These are phyloP conservation scores for Drosophila chauvacae DNA, from an alignment of 1,140 invertebrate genomes.

Conservation along the genomic window DNA sequence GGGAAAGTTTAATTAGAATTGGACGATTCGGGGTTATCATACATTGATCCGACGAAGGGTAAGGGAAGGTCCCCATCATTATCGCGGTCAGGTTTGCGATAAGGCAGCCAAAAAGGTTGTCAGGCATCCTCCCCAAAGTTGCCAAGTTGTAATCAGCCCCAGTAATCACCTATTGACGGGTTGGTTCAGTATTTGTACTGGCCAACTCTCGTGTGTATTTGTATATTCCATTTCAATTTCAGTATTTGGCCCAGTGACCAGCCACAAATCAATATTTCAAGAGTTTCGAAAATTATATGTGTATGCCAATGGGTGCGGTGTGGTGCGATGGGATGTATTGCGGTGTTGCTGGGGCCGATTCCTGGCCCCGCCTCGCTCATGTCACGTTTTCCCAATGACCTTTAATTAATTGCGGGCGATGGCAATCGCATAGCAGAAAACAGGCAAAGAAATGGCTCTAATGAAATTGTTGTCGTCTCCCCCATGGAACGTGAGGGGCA, in stretches of 20 bases:
- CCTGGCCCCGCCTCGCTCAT: conserved; percentile 15
- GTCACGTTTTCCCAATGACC: conserved; percentile 45
- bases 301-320: conserved; percentile 17
- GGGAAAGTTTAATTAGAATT: background rate
- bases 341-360: conserved; percentile 17
- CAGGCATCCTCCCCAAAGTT: conserved; percentile 27
- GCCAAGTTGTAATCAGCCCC: conserved; percentile 22
- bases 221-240: conserved; percentile 26
- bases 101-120: conserved; percentile 35
- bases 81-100: conserved; percentile 34
- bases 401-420: conserved; percentile 52
- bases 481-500: conserved; percentile 3
- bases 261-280: conserved; percentile 27
- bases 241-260: conserved; percentile 8
- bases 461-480: conserved; percentile 37
- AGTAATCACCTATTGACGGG: conserved; percentile 11
- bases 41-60: conserved; percentile 2
- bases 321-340: conserved; percentile 3
- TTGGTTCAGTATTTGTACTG: conserved; percentile 10
- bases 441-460: conserved; percentile 25
- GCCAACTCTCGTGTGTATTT: background rate
- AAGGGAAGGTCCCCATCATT: conserved; percentile 1
- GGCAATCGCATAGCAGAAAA: conserved; percentile 36
- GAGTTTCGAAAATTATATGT: conserved; percentile 29
- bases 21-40: conserved; percentile 18